phyloP scores from a whole-genome alignment of 2,797 vertebrate genomes.

The Morelia viridis region DNA sequence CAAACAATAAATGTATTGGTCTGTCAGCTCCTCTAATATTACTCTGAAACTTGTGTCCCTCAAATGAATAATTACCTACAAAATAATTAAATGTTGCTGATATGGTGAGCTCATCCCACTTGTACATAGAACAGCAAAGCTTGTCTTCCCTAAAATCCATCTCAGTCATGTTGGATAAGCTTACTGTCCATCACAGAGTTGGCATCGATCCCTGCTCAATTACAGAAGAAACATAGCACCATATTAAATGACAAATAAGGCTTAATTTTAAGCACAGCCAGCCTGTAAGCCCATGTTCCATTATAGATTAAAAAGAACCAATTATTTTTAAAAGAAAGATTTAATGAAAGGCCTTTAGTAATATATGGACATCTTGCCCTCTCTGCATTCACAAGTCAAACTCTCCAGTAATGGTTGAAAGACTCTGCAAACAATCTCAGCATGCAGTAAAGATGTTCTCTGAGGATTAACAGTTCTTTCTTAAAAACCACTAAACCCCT shows the following conservation, averaged over 20 bases:
- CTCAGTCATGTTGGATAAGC: constrained; percentile 88
- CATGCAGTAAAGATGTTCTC: constrained; percentile 19
- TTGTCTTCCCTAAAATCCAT: constrained; percentile 88
- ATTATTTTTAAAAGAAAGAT: constrained; percentile 74
- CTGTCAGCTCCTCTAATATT: constrained; percentile 66
- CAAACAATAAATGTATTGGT: constrained; percentile 71
- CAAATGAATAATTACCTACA: constrained; percentile 80
- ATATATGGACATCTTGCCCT: constrained; percentile 52
- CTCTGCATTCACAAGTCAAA: constrained; percentile 52
- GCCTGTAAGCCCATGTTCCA: constrained; percentile 68
- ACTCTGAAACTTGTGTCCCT: constrained; percentile 70
- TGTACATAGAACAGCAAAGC: constrained; percentile 82
- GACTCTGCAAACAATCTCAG: constrained; percentile 48
- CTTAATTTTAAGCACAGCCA: constrained; percentile 78
- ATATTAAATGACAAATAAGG: constrained; percentile 78
- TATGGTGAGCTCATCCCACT: constrained; percentile 79
- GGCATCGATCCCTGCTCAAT: constrained; percentile 78
- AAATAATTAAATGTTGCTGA: constrained; percentile 82
- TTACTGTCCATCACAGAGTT: constrained; percentile 80
- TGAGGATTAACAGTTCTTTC: constrained; percentile 27
- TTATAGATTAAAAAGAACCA: constrained; percentile 74
- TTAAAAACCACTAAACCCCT: constrained; percentile 33
- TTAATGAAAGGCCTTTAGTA: constrained; percentile 67
- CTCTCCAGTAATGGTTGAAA: constrained; percentile 41
- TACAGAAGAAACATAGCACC: constrained; percentile 73